A percentile compares a stretch with the other conserved stretches of the same genome.
These are phyloP conservation scores for Rynchops niger DNA, from an alignment of 2,113 vertebrate genomes.

Conservation along the genomic window DNA sequence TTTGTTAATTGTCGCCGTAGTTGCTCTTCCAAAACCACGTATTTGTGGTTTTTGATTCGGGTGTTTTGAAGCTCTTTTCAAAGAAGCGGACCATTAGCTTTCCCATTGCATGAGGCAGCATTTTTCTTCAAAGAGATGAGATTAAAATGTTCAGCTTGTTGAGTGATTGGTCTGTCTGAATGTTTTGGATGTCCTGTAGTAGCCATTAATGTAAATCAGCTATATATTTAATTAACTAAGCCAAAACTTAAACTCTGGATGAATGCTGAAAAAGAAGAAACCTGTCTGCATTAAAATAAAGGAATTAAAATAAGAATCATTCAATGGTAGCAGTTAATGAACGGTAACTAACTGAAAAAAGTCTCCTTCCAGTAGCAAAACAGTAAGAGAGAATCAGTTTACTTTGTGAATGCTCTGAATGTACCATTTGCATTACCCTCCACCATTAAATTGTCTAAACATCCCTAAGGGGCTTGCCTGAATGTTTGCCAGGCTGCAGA, in stretches of 20 bases:
- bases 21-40: background rate
- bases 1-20: background rate
- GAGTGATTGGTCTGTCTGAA: background rate
- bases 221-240: constrained; percentile 55
- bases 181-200: constrained; percentile 15
- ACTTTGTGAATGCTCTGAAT: background rate
- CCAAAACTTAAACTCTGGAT: constrained; percentile 28
- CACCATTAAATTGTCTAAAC: background rate
- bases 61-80: background rate
- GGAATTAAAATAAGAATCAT: constrained; percentile 66
- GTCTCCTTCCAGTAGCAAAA: background rate
- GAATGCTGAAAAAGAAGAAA: constrained; percentile 11
- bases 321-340: constrained; percentile 60
- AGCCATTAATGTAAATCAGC: constrained; percentile 47
- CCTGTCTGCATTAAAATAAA: constrained; percentile 58
- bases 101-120: background rate
- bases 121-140: background rate
- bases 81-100: background rate
- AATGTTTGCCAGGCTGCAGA: background rate
- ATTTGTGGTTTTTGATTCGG: background rate
- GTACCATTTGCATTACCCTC: background rate
- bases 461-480: background rate
- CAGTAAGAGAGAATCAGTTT: background rate
- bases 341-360: constrained; percentile 38
- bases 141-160: background rate